Evolutionary conservation across 2,797 vertebrate genomes (phyloP).

Genomic region (Eospalax fontanierii): DNA sequence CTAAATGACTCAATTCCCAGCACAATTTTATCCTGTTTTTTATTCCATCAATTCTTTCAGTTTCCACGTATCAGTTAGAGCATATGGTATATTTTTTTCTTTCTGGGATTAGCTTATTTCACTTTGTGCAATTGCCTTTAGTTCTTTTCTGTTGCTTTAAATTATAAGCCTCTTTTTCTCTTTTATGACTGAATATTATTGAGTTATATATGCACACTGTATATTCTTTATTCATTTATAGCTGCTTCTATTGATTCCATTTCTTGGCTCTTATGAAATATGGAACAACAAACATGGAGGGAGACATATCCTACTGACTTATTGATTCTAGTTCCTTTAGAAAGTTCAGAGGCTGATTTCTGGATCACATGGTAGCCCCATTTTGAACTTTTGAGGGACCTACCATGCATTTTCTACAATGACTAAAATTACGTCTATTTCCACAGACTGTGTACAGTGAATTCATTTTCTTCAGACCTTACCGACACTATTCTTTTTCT

Average conservation of each 20-base stretch:
- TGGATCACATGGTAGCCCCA: not conserved
- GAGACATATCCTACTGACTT: not conserved
- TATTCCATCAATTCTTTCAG: not conserved
- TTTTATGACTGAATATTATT: not conserved
- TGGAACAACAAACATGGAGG: not conserved
- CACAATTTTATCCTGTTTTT: not conserved
- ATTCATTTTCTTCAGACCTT: not conserved
- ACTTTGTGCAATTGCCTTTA: not conserved
- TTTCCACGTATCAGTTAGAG: not conserved
- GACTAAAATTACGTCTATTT: not conserved
- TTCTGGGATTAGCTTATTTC: not conserved
- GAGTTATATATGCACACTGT: not conserved
- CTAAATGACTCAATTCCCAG: not conserved
- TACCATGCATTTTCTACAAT: not conserved
- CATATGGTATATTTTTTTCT: not conserved
- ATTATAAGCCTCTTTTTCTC: not conserved
- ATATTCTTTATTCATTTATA: not conserved
- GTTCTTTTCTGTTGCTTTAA: not conserved
- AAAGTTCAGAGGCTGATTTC: not conserved
- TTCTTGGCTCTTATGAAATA: not conserved
- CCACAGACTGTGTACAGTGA: not conserved
- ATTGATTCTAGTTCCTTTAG: not conserved
- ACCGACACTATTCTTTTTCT: not conserved
- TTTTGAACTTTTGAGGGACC: not conserved
- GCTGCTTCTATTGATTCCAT: not conserved